These are phyloP conservation scores for Drosophila subpulchrella DNA, from an alignment of 1,140 invertebrate species.

Conservation along the genomic window DNA sequence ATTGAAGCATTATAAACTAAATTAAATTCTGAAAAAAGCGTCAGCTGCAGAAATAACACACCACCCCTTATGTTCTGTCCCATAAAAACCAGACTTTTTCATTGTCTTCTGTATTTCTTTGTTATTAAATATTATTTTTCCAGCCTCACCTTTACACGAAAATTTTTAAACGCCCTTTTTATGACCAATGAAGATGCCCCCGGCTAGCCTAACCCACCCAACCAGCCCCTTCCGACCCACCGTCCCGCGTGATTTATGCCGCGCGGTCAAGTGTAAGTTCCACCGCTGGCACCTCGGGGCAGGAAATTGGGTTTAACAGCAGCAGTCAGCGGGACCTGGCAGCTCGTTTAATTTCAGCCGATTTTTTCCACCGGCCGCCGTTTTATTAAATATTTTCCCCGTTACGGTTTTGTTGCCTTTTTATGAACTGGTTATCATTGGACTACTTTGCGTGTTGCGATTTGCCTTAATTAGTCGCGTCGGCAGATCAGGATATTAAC, in stretches of 20 bases:
- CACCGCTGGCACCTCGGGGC: conserved; percentile 56
- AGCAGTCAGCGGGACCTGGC: conserved; percentile 45
- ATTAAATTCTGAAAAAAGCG: conserved; percentile 25
- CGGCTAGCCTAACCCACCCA: background rate
- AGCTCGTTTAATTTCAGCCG: conserved; percentile 74
- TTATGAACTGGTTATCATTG: conserved; percentile 69
- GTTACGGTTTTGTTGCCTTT: conserved; percentile 27
- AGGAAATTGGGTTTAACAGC: conserved; percentile 77
- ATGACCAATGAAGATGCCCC: conserved; percentile 54
- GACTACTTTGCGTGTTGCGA: conserved; percentile 71
- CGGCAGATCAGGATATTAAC: conserved; percentile 50
- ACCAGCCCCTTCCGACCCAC: conserved; percentile 6
- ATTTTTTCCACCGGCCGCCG: conserved; percentile 52
- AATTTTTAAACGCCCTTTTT: conserved; percentile 60
- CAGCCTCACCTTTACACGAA: conserved; percentile 56
- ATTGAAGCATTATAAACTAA: conserved; percentile 16
- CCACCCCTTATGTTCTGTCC: conserved; percentile 1
- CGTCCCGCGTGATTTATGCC: conserved; percentile 67
- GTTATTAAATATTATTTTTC: conserved; percentile 76
- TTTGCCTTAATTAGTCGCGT: conserved; percentile 75
- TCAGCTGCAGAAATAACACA: background rate
- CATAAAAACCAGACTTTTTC: conserved; percentile 40
- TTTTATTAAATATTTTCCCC: conserved; percentile 73
- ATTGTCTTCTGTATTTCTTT: conserved; percentile 72
- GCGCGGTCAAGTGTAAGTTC: conserved; percentile 79